phyloP scores from a whole-genome alignment of 1,140 invertebrate species.

The Camponotus floridanus region DNA sequence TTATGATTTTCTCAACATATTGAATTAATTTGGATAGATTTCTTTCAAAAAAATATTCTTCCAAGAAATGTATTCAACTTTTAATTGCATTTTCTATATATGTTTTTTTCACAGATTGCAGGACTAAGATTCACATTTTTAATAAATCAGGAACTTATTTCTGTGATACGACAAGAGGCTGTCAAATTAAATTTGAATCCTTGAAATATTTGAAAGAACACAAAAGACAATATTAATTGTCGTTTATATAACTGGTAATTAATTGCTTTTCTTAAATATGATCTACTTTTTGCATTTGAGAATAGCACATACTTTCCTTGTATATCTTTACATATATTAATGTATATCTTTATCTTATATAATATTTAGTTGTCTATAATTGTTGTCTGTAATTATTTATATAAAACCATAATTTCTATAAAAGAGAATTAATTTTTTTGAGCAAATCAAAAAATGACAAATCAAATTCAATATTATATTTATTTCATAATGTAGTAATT shows the following conservation, averaged over 20 bases:
- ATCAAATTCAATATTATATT: neutral
- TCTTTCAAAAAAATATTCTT: neutral
- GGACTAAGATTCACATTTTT: slow-evolving; percentile 96
- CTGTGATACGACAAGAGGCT: slow-evolving; percentile 93
- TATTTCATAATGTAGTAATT: slow-evolving; percentile 1
- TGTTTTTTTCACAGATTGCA: slow-evolving; percentile 90
- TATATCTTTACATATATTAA: neutral
- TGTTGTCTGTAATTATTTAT: neutral
- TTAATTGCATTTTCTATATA: slow-evolving; percentile 27
- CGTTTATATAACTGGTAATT: slow-evolving; percentile 5
- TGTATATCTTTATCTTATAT: neutral
- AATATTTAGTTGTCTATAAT: neutral
- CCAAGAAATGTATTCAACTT: neutral
- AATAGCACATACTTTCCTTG: slow-evolving; percentile 14
- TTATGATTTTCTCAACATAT: slow-evolving; percentile 8
- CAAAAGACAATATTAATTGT: slow-evolving; percentile 29
- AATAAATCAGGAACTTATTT: slow-evolving; percentile 96
- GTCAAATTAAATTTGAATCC: slow-evolving; percentile 89
- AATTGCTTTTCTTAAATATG: slow-evolving; percentile 10
- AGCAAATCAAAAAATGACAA: neutral
- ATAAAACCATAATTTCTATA: neutral
- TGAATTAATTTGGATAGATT: slow-evolving; percentile 19
- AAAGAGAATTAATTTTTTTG: neutral
- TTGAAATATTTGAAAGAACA: slow-evolving; percentile 62
- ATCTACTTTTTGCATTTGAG: slow-evolving; percentile 30